Evolutionary conservation across 2,113 vertebrate species (phyloP).

Genomic region (Motacilla alba): DNA sequence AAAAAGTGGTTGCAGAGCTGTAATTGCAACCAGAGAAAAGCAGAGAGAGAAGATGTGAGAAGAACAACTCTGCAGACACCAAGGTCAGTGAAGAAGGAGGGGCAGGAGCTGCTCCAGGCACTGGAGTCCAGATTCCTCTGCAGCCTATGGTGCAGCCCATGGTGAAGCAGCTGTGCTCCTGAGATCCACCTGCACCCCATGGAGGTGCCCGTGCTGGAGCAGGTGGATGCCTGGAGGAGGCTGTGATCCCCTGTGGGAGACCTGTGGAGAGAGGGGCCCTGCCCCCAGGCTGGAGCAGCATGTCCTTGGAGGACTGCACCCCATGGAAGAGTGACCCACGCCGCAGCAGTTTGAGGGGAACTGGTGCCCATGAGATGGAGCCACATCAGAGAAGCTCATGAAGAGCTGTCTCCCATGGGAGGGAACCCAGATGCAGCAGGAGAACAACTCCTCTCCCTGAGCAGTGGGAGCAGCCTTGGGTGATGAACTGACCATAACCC

Average conservation of each 20-base stretch:
- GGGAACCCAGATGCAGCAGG: neutral
- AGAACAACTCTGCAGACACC: neutral
- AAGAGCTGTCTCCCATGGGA: neutral
- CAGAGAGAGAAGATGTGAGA: neutral
- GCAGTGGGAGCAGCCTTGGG: neutral
- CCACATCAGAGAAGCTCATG: neutral
- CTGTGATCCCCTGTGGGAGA: neutral
- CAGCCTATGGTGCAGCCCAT: neutral
- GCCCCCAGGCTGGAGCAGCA: neutral
- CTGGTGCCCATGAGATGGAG: neutral
- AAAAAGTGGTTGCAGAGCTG: neutral
- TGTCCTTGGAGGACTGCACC: neutral
- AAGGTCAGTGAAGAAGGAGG: neutral
- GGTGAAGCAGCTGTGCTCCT: neutral
- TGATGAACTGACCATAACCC: neutral
- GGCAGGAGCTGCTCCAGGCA: neutral
- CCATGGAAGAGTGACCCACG: accelerated
- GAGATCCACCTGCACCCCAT: neutral
- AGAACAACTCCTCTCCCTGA: neutral
- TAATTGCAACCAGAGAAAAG: neutral
- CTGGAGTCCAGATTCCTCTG: neutral
- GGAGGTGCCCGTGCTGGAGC: neutral
- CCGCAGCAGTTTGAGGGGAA: neutral
- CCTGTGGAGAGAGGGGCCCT: neutral
- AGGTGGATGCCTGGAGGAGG: neutral